A percentile compares a stretch with the other conserved stretches of the same genome.
phyloP scores from a whole-genome alignment of 2,888 invertebrate species.

The Laspeyria flexula region DNA sequence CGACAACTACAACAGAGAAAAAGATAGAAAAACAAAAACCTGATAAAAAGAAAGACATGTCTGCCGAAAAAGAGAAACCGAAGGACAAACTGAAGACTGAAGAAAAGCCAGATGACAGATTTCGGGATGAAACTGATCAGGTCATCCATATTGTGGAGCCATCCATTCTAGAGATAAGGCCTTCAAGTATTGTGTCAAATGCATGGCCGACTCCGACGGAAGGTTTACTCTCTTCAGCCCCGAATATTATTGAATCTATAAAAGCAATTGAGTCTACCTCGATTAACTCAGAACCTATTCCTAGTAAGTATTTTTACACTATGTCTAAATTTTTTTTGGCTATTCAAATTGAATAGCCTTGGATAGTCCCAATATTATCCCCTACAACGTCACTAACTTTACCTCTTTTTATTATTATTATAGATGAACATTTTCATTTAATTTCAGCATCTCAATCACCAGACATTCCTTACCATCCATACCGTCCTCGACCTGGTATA shows the following conservation, averaged over 20 bases:
- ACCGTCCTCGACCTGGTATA: conserved; percentile 93
- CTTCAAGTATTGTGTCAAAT: conserved; percentile 41
- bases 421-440: too few relatives aligned
- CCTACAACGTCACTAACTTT: too few relatives aligned
- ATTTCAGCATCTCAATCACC: conserved; percentile 72
- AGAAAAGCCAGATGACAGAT: conserved; percentile 57
- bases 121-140: conserved; percentile 57
- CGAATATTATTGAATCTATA: conserved; percentile 45
- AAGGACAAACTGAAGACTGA: conserved; percentile 67
- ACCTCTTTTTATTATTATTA: too few relatives aligned
- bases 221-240: conserved; percentile 58
- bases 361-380: too few relatives aligned
- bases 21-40: conserved; percentile 59
- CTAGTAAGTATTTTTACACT: conserved; percentile 60
- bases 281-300: conserved; percentile 68
- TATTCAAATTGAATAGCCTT: too few relatives aligned
- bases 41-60: conserved; percentile 72
- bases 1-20: conserved; percentile 33
- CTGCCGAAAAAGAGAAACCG: conserved; percentile 59
- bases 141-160: conserved; percentile 66
- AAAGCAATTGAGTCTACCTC: conserved; percentile 62
- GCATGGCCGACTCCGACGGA: conserved; percentile 72
- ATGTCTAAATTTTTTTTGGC: background rate
- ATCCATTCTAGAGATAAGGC: conserved; percentile 58
- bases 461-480: conserved; percentile 86